Conservation (phyloP, 2,797 vertebrate genomes). For the Microcaecilia unicolor region DNA sequence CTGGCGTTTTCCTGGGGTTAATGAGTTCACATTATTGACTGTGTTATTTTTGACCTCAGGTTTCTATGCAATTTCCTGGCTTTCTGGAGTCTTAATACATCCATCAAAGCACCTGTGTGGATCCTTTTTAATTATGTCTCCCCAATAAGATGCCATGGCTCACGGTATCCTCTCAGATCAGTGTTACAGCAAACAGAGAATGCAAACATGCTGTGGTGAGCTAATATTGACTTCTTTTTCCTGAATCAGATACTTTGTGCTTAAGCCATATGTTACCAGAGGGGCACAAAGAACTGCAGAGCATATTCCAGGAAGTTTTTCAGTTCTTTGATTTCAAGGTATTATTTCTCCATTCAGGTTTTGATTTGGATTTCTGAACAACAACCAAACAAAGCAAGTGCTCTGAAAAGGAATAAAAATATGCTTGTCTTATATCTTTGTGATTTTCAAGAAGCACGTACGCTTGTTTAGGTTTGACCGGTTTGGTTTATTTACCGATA, state of each 20-base stretch:
- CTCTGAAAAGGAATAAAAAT: too few species aligned
- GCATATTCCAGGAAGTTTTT: constrained; percentile 18
- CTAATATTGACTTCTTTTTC: constrained; percentile 11
- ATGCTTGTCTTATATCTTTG: too few species aligned
- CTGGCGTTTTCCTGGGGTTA: neutral
- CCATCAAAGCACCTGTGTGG: too few species aligned
- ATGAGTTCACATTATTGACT: neutral
- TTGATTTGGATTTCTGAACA: too few species aligned
- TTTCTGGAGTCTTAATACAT: accelerated
- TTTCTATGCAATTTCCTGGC: neutral
- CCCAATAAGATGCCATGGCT: neutral
- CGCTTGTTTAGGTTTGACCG: too few species aligned
- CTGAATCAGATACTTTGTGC: neutral
- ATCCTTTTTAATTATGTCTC: neutral
- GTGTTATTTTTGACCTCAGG: neutral
- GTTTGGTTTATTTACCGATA: too few species aligned
- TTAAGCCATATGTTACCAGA: neutral
- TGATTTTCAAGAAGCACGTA: too few species aligned
- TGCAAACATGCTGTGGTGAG: constrained; percentile 7
- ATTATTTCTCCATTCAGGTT: too few species aligned
- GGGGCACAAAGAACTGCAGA: constrained; percentile 18
- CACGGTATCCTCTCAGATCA: neutral
- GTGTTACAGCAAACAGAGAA: neutral
- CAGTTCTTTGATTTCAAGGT: constrained; percentile 22
- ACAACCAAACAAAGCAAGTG: too few species aligned